A percentile compares a stretch with the other conserved stretches of the same genome.
These are phyloP conservation scores for Blastobasis lacticolella DNA, from an alignment of 2,888 invertebrate species.

Conservation along the genomic window DNA sequence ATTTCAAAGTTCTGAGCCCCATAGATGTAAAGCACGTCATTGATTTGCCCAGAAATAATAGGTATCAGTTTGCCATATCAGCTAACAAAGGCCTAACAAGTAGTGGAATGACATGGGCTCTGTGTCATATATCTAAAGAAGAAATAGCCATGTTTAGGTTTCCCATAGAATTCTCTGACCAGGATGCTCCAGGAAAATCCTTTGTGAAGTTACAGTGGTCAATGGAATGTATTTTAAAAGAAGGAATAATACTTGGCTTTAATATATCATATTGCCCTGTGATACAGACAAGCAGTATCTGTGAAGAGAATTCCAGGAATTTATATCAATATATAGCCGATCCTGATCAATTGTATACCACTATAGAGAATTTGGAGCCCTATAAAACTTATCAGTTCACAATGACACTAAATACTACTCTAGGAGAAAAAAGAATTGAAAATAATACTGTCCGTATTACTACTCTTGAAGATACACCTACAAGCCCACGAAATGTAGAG, in stretches of 20 bases:
- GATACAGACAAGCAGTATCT: slow-evolving; percentile 65
- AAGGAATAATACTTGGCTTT: slow-evolving; percentile 82
- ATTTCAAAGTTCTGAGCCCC: slow-evolving; percentile 49
- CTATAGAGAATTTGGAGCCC: slow-evolving; percentile 79
- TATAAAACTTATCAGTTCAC: slow-evolving; percentile 83
- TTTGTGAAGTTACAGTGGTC: slow-evolving; percentile 79
- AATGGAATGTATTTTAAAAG: slow-evolving; percentile 82
- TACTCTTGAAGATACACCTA: slow-evolving; percentile 80
- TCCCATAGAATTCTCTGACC: slow-evolving; percentile 40
- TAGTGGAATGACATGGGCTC: slow-evolving; percentile 91
- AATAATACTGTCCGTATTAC: slow-evolving; percentile 76
- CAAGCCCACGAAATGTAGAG: slow-evolving; percentile 74
- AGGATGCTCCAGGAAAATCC: slow-evolving; percentile 51
- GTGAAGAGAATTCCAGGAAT: slow-evolving; percentile 62
- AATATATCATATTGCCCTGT: slow-evolving; percentile 83
- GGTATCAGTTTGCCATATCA: slow-evolving; percentile 87
- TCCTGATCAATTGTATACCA: slow-evolving; percentile 66
- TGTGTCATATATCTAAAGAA: slow-evolving; percentile 75
- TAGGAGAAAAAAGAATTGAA: slow-evolving; percentile 51
- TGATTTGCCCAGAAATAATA: slow-evolving; percentile 72
- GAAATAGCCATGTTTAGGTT: slow-evolving; percentile 72
- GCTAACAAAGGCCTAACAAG: slow-evolving; percentile 80
- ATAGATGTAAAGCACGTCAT: slow-evolving; percentile 69
- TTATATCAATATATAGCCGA: slow-evolving; percentile 50
- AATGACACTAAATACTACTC: slow-evolving; percentile 74